phyloP scores from a whole-genome alignment of 2,888 invertebrate genomes.

The Molorchus minor region DNA sequence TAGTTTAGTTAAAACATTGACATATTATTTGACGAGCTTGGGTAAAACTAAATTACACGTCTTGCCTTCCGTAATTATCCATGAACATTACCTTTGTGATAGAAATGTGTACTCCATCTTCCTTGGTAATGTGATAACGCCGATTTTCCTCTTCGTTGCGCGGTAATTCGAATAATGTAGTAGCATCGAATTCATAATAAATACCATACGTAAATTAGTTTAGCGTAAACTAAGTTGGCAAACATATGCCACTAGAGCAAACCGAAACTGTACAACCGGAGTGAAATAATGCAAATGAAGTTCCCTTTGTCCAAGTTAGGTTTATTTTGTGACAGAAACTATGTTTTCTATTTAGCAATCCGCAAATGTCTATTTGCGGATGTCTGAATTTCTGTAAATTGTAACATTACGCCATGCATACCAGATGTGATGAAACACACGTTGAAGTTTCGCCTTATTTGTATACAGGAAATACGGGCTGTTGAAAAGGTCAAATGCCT shows the following conservation, averaged over 20 bases:
- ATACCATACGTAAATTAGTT: slow-evolving; percentile 1
- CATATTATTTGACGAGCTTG: too few species aligned
- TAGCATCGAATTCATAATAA: background rate
- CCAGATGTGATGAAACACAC: background rate
- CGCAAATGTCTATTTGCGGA: slow-evolving; percentile 2
- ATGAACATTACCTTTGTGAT: too few species aligned
- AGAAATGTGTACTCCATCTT: too few species aligned
- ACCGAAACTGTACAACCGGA: slow-evolving; percentile 9
- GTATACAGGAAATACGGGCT: background rate
- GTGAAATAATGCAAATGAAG: slow-evolving; percentile 26
- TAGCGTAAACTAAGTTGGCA: slow-evolving; percentile 12
- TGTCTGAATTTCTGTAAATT: slow-evolving; percentile 1
- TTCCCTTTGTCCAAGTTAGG: slow-evolving; percentile 16
- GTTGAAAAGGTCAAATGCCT: too few species aligned
- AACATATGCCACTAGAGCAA: slow-evolving; percentile 9
- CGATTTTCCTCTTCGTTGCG: background rate
- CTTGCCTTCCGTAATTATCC: too few species aligned
- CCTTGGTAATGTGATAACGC: background rate
- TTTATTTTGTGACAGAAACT: slow-evolving; percentile 4
- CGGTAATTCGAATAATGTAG: background rate
- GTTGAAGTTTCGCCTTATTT: too few species aligned
- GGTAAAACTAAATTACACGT: too few species aligned
- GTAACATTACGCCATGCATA: background rate
- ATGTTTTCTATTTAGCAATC: slow-evolving; percentile 2
- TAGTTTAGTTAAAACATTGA: too few species aligned